Conservation (phyloP, 1,140 invertebrate species). For the Danaus plexippus region DNA sequence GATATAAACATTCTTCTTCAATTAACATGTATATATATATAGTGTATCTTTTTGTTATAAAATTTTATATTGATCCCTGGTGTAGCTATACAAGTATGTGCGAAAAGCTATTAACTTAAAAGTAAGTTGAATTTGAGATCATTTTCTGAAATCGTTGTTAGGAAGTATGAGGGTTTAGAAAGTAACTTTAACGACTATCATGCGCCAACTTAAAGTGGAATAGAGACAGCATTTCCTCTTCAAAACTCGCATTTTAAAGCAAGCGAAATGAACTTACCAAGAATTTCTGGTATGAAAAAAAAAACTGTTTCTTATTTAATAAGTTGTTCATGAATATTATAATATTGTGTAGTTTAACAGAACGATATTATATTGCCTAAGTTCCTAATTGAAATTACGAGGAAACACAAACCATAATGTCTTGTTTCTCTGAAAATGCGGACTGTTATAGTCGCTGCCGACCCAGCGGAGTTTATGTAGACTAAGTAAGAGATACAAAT, state of each 20-base stretch:
- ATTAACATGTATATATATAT: neutral
- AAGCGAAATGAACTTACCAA: too few relatives aligned
- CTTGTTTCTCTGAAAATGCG: constrained; percentile 31
- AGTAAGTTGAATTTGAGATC: constrained; percentile 16
- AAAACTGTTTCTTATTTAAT: too few relatives aligned
- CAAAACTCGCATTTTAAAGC: constrained; percentile 6
- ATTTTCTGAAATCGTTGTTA: constrained; percentile 18
- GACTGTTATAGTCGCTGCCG: constrained; percentile 17
- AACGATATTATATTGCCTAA: constrained; percentile 9
- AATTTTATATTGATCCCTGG: neutral
- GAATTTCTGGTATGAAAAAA: too few relatives aligned
- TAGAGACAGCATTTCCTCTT: constrained; percentile 7
- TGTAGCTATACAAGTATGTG: constrained; percentile 6
- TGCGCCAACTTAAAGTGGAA: constrained; percentile 12
- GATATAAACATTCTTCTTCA: too few relatives aligned
- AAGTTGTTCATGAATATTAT: too few relatives aligned
- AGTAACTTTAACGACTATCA: constrained; percentile 16
- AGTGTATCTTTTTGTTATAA: neutral
- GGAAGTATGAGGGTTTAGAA: constrained; percentile 17
- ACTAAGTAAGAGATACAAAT: neutral
- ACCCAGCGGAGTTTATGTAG: constrained; percentile 3
- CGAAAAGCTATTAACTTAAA: constrained; percentile 9
- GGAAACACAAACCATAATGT: constrained; percentile 32
- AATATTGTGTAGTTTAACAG: neutral
- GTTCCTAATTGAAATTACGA: constrained; percentile 28